Evolutionary conservation across 2,113 vertebrate species (phyloP), one percentile per base, ranked within the genome.

Genomic region (Taurulus bubalis): DNA sequence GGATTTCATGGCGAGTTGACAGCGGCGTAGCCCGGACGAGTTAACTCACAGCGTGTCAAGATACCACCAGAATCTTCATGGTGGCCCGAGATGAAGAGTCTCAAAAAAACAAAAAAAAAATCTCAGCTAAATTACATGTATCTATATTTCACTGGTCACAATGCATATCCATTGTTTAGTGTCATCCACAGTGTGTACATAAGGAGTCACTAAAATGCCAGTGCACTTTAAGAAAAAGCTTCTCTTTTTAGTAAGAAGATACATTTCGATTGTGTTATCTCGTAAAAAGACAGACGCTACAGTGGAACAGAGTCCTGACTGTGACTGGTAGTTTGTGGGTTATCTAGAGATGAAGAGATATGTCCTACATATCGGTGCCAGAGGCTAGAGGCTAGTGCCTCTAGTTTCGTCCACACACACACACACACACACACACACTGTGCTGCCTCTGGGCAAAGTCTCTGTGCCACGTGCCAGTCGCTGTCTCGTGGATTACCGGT

Each of bases 401-500:
- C 56, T 63, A 65, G 75, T 60, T 85, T 28, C 55, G 28, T 40
- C 53, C 49, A 59, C 71, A 34, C 28, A 71, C 67, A 65, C 73
- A 71, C 40, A 55, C 71, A 76, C 73, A 72, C 74, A 71, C 75
- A 67, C 68, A 72, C 82, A 80, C 64, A 75, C 64, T 12, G 53
- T 4, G 49, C 30, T 67, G 65, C 85, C 81, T 67, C 79, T 47
- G 88, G 82, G 82, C 82, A 71, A 83, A 87, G 77, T 85, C 80
- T 81, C 78, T 26, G n/a, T 65, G 81, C 89, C 91, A 92, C 89
- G 90, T 94, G 92, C 84, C 80, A 71, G 67, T 56, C 76, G 80
- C 67, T 30, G 62, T 90, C 88, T 91, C 83, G 81, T 87, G 89
- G 89, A 93, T 92, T 90, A 91, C 51, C 36, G 49, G 56, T 70